These are phyloP conservation scores for Chaetogeoica ovagalla DNA, from an alignment of 2,888 invertebrate genomes.

Conservation along the genomic window DNA sequence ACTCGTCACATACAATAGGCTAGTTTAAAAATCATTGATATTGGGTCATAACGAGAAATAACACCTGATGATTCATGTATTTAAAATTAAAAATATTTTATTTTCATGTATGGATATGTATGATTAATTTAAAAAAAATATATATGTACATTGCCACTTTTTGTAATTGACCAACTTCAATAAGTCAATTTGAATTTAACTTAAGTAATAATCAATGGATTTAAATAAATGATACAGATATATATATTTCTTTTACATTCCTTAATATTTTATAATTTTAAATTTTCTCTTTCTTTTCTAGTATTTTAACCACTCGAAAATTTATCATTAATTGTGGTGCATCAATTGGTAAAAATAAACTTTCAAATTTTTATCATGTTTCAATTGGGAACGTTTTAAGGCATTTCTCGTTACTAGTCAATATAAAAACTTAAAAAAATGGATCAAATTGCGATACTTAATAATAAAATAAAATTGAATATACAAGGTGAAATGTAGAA, in stretches of 20 bases:
- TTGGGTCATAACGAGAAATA: background rate
- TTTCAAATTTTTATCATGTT: too few relatives aligned
- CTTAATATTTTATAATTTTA: constrained; percentile 1
- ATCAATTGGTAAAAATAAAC: too few relatives aligned
- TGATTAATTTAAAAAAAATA: background rate
- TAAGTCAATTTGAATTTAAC: constrained; percentile 36
- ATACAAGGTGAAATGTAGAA: background rate
- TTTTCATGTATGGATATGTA: background rate
- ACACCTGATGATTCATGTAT: background rate
- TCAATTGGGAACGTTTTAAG: background rate
- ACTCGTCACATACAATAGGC: background rate
- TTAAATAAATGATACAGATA: constrained; percentile 3
- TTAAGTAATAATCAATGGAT: constrained; percentile 13
- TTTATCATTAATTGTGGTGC: too few relatives aligned
- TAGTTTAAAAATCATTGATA: constrained; percentile 10
- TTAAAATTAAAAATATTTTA: constrained; percentile 16
- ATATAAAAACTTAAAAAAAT: constrained; percentile 3
- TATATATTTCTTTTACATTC: constrained; percentile 43
- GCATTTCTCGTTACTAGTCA: constrained; percentile 30
- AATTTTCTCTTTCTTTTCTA: background rate
- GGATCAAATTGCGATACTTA: background rate
- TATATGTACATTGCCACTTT: constrained; percentile 1
- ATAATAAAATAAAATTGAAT: background rate
- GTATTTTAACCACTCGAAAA: too few relatives aligned
- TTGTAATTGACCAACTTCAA: constrained; percentile 26